phyloP scores from a whole-genome alignment of 1,140 invertebrate species.

The Apis florea region DNA sequence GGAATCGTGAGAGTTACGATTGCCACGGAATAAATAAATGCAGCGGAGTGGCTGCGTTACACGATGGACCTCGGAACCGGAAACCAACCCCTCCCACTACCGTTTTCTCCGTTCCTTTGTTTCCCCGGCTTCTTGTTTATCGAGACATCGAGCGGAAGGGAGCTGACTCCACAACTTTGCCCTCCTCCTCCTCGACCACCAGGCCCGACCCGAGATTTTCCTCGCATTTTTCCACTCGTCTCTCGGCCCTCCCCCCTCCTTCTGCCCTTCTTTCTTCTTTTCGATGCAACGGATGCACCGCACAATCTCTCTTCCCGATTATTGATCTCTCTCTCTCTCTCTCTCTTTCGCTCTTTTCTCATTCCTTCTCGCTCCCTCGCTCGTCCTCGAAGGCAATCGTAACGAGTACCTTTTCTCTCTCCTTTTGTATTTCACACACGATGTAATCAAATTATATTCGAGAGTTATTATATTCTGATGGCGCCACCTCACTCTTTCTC shows the following conservation, averaged over 20 bases:
- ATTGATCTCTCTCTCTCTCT: constrained; percentile 30
- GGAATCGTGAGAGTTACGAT: constrained; percentile 30
- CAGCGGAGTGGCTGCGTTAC: constrained; percentile 12
- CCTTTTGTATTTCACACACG: not conserved
- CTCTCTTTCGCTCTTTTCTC: not conserved
- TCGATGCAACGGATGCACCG: constrained; percentile 35
- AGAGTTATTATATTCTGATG: not conserved
- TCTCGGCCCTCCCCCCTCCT: not conserved
- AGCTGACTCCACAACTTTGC: constrained; percentile 30
- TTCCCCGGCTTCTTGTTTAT: constrained; percentile 52
- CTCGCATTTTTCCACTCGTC: too few species aligned
- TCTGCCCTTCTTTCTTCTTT: constrained; percentile 16
- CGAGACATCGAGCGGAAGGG: constrained; percentile 25
- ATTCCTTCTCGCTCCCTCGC: not conserved
- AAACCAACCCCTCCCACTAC: constrained; percentile 28
- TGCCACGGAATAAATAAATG: constrained; percentile 49
- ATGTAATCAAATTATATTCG: constrained; percentile 49
- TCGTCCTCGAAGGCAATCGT: not conserved
- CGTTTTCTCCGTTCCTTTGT: constrained; percentile 36
- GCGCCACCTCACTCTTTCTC: not conserved
- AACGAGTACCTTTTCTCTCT: not conserved
- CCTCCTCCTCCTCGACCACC: not conserved
- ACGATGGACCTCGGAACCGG: constrained; percentile 36
- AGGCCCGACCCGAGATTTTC: too few species aligned
- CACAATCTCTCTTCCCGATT: constrained; percentile 13